These are phyloP conservation scores for Lycodopsis pacificus DNA, from an alignment of 2,797 vertebrate genomes.

Conservation along the genomic window DNA sequence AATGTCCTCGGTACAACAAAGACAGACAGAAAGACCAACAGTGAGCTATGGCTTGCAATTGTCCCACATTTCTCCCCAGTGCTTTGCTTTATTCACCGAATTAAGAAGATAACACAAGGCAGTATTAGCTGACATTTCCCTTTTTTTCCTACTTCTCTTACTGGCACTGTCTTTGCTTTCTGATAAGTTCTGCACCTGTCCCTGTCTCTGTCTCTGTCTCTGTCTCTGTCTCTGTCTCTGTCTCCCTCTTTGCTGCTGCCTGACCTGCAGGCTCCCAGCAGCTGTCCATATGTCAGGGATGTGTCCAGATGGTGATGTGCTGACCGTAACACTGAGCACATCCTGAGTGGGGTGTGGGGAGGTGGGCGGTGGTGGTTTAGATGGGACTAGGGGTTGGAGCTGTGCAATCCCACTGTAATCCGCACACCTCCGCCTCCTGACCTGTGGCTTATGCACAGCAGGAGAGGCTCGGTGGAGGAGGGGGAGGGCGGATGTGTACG, in stretches of 20 bases:
- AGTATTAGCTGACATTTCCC: conserved; percentile 31
- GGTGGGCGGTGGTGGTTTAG: conserved; percentile 45
- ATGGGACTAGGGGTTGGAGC: conserved; percentile 46
- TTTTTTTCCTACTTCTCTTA: conserved; percentile 27
- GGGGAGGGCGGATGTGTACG: conserved; percentile 33
- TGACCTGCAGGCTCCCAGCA: conserved; percentile 69
- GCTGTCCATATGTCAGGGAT: conserved; percentile 84
- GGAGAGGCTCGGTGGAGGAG: conserved; percentile 26
- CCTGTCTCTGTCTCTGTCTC: conserved; percentile 8
- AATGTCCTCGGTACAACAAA: conserved; percentile 50
- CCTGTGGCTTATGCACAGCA: conserved; percentile 70
- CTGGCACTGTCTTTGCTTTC: conserved; percentile 10
- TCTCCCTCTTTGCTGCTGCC: conserved; percentile 39
- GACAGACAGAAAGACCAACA: conserved; percentile 31
- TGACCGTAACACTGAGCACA: conserved; percentile 80
- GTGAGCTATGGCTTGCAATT: conserved; percentile 7
- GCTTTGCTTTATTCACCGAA: conserved; percentile 18
- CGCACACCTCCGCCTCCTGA: conserved; percentile 79
- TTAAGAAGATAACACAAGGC: conserved; percentile 33
- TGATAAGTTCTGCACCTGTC: conserved; percentile 28
- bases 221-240: conserved; percentile 14
- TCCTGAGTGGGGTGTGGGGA: conserved; percentile 62
- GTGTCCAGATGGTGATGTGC: conserved; percentile 86
- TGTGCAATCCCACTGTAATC: conserved; percentile 80
- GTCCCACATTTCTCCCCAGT: conserved; percentile 20